A percentile compares a stretch with the other conserved stretches of the same genome.
Evolutionary conservation across 2,113 vertebrate genomes (phyloP).

Genomic region (Phrynosoma blainvillii): DNA sequence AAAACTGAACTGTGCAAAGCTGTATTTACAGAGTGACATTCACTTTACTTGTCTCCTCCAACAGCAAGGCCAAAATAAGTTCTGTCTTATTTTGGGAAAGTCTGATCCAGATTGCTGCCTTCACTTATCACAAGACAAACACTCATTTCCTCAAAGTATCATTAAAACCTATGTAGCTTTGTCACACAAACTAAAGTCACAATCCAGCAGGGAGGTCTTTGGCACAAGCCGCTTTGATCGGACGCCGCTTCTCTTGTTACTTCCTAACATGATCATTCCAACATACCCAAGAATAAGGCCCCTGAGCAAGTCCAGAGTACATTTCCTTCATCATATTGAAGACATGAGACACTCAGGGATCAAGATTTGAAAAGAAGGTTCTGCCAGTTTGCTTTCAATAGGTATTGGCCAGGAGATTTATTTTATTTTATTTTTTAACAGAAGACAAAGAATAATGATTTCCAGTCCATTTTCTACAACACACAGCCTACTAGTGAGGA

Average conservation of each 20-base stretch:
- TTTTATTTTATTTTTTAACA: not conserved
- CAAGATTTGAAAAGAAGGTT: not conserved
- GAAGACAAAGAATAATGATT: slow-evolving; percentile 42
- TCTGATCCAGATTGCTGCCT: not conserved
- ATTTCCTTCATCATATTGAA: not conserved
- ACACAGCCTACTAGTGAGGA: slow-evolving; percentile 53
- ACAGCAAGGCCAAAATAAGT: not conserved
- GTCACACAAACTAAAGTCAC: not conserved
- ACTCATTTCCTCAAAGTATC: not conserved
- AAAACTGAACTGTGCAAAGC: slow-evolving; percentile 42
- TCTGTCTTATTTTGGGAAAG: not conserved
- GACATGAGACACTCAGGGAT: not conserved
- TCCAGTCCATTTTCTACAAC: slow-evolving; percentile 51
- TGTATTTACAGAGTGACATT: slow-evolving; percentile 56
- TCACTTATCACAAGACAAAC: not conserved
- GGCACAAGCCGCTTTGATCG: too few species aligned
- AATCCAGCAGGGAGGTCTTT: not conserved
- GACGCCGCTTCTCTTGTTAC: not conserved
- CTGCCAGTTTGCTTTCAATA: too few species aligned
- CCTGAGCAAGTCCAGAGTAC: not conserved
- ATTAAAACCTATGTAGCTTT: too few species aligned
- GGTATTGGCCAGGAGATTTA: too few species aligned
- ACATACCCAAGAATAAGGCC: not conserved
- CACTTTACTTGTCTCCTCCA: slow-evolving; percentile 48
- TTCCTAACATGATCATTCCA: not conserved